Percentiles rank a stretch among this genome's conserved stretches.
phyloP scores from a whole-genome alignment of 2,113 vertebrate species.

The Bos javanicus region DNA sequence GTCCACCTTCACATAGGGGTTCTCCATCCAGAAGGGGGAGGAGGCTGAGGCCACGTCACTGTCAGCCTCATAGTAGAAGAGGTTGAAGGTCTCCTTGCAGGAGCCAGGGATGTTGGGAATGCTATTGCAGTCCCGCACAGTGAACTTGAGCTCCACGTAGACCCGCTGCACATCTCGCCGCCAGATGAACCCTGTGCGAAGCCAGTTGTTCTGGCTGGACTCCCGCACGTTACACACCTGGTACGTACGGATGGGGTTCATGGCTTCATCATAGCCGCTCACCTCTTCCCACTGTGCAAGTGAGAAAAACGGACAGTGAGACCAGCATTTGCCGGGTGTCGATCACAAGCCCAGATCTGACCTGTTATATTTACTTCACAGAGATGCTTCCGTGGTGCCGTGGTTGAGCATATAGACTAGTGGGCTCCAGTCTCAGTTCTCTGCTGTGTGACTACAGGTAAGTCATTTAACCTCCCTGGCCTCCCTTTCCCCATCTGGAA shows the following conservation, averaged over 20 bases:
- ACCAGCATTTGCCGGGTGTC: background rate
- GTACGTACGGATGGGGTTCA: conserved; percentile 98
- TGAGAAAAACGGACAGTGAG: background rate
- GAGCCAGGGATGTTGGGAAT: conserved; percentile 98
- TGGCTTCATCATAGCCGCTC: conserved; percentile 94
- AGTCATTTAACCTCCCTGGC: background rate
- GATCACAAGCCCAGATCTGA: background rate
- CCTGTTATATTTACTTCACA: background rate
- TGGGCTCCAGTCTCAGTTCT: background rate
- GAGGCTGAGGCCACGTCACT: conserved; percentile 93
- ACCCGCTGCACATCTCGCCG: conserved; percentile 93
- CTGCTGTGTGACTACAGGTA: background rate
- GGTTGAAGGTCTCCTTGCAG: conserved; percentile 99
- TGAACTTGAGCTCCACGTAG: conserved; percentile 98
- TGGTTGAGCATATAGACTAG: background rate
- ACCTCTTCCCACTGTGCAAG: conserved; percentile 95
- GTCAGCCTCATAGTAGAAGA: conserved; percentile 97
- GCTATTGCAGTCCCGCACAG: conserved; percentile 96
- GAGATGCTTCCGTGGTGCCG: background rate
- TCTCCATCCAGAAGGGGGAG: conserved; percentile 99
- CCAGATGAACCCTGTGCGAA: conserved; percentile 94
- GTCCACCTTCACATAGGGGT: conserved; percentile 99
- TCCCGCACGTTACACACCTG: conserved; percentile 96
- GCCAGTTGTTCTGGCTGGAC: conserved; percentile 97
- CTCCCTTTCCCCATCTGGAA: background rate